Conservation (phyloP, 2,888 invertebrate species). For the Theretra japonica region DNA sequence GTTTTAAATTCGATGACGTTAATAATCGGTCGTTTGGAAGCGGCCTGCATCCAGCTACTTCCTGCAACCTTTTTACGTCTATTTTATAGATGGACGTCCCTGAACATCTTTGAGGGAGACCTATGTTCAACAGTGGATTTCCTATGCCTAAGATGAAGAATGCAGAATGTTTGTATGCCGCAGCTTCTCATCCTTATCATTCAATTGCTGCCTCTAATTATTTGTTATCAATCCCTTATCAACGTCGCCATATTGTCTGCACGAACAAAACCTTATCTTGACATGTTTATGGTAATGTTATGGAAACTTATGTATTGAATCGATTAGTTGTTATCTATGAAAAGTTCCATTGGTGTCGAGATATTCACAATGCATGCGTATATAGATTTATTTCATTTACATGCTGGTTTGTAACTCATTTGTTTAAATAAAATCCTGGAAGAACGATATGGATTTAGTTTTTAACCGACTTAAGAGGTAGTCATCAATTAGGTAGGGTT, state of each 20-base stretch:
- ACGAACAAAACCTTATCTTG: slow-evolving; percentile 3
- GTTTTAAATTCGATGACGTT: too few species aligned
- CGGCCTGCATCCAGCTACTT: too few species aligned
- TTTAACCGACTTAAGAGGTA: too few species aligned
- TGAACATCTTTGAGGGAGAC: too few species aligned
- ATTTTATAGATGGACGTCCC: too few species aligned
- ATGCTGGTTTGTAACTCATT: neutral
- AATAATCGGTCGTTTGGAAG: too few species aligned
- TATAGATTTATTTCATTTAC: neutral
- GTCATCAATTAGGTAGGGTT: too few species aligned
- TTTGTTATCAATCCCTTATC: slow-evolving; percentile 32
- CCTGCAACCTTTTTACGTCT: too few species aligned
- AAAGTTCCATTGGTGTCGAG: slow-evolving; percentile 16
- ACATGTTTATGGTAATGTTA: slow-evolving; percentile 20
- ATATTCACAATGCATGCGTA: neutral
- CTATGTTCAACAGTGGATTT: too few species aligned
- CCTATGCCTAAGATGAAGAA: too few species aligned
- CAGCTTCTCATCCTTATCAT: slow-evolving; percentile 23
- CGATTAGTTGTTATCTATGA: neutral
- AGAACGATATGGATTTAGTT: too few species aligned
- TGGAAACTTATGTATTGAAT: slow-evolving; percentile 10
- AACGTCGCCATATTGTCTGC: slow-evolving; percentile 32
- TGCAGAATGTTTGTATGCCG: neutral
- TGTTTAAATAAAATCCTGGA: too few species aligned
- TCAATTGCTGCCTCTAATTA: slow-evolving; percentile 30